These are phyloP conservation scores for Anniella stebbinsi DNA, from an alignment of 2,797 vertebrate species.

Conservation along the genomic window DNA sequence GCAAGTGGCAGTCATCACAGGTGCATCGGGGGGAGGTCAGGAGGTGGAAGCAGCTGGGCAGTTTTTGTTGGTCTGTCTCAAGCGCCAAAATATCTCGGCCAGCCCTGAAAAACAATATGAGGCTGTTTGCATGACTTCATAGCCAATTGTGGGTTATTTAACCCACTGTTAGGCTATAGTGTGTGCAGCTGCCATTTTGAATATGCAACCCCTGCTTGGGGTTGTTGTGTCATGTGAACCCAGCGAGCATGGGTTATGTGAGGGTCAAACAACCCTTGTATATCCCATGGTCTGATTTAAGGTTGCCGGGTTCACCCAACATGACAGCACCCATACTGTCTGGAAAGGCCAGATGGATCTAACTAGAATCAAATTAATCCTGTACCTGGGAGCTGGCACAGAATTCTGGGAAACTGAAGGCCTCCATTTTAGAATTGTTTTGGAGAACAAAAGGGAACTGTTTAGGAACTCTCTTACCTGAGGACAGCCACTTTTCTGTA, in stretches of 20 bases:
- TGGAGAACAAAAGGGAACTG: no score
- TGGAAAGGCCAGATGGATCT: neutral
- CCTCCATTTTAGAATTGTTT: neutral
- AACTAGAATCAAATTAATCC: neutral
- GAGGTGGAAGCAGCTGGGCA: neutral
- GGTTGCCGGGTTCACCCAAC: no score
- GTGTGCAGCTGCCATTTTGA: no score
- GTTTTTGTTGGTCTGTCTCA: neutral
- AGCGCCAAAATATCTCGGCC: neutral
- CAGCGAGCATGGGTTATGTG: no score
- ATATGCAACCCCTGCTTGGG: no score
- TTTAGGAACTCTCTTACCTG: constrained; percentile 21
- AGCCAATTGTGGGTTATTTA: no score
- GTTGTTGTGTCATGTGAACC: no score
- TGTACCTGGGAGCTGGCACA: neutral
- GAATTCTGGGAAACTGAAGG: neutral
- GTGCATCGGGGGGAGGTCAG: neutral
- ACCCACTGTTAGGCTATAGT: no score
- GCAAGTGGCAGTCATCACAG: neutral
- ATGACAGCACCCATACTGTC: no score
- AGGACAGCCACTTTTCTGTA: neutral
- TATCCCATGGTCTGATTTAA: no score
- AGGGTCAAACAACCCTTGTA: no score
- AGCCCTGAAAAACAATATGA: neutral
- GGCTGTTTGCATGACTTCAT: no score